Evolutionary conservation across 2,797 vertebrate species (phyloP), one percentile per base, ranked within the genome.

Genomic region (Cuculus canorus): DNA sequence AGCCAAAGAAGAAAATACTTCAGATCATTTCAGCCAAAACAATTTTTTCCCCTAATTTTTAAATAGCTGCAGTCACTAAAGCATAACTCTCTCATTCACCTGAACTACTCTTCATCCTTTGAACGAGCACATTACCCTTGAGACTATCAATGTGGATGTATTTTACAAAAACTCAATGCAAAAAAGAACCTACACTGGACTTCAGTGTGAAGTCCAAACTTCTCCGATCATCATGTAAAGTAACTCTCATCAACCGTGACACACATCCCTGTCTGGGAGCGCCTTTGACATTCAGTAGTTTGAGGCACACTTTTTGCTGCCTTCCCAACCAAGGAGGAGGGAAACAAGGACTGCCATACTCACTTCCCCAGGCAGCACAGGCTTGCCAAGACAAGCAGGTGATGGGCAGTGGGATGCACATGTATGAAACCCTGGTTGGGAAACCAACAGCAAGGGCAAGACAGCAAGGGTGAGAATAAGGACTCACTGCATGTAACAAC

Each of bases 1-100:
- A 48, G 59, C 27, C 59, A 84, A 76, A 82, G 66, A 88, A 82
- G 27, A 83, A 85, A 92, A 92, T 21, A 64, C 5, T 57, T 80
- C 25, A 57, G 25, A 61, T n/a, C 10, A 80, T 69, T 95, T 92
- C 76, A 90, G 87, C 33, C 82, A 88, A 94, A 96, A 90, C 63
- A 86, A 15, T 57, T 63, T 56, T n/a, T 11, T 13, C 9, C 24
- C 23, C 10, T 52, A 59, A 32, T 72, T 72, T 48, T 78, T 56
- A 47, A 57, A 92, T 17, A 92, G 92, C 57, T 59, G 22, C 32
- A 80, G 14, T 54, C 75, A 65, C 30, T 35, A 73, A 48, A 53
- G 64, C 48, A 92, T 64, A 60, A 39, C 22, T 32, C 25, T 45
- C 37, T 54, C 72, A 61, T 3, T 63, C 24, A 71, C 17, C 37